Conservation (phyloP, 2,797 vertebrate species). For the Hybognathus amarus region DNA sequence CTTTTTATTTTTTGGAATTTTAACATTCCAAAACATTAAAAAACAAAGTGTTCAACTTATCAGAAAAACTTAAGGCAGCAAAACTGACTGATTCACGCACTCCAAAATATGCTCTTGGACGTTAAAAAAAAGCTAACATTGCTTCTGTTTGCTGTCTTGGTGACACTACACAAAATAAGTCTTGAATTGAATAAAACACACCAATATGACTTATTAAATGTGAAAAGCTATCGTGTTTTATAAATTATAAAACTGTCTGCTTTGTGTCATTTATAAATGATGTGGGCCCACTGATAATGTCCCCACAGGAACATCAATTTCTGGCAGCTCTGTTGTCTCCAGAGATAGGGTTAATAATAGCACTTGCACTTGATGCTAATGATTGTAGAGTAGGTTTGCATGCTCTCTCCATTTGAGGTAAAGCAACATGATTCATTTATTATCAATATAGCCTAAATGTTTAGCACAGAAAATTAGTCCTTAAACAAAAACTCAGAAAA, state of each 20-base stretch:
- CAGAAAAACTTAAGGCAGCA: not conserved
- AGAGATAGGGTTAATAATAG: constrained; percentile 15
- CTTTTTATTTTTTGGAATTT: too few species aligned
- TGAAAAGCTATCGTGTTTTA: not conserved
- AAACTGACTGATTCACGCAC: not conserved
- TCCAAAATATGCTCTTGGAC: not conserved
- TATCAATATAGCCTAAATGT: not conserved
- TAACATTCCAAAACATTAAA: not conserved
- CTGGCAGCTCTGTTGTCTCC: not conserved
- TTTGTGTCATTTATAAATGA: constrained; percentile 15
- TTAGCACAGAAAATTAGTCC: not conserved
- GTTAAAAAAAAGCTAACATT: not conserved
- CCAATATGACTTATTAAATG: not conserved
- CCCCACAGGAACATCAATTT: not conserved
- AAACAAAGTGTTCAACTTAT: too few species aligned
- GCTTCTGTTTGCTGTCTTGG: not conserved
- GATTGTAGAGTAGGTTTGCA: constrained; percentile 20
- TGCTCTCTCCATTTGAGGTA: constrained; percentile 11
- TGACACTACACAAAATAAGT: not conserved
- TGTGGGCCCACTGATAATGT: constrained; percentile 1
- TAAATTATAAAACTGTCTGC: not conserved
- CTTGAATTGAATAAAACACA: not conserved
- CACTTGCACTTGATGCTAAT: constrained; percentile 4
- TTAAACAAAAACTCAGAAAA: constrained; percentile 26
- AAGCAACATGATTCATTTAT: not conserved